These are phyloP conservation scores for Harpalus rufipes DNA, from an alignment of 2,888 invertebrate genomes.

Conservation along the genomic window DNA sequence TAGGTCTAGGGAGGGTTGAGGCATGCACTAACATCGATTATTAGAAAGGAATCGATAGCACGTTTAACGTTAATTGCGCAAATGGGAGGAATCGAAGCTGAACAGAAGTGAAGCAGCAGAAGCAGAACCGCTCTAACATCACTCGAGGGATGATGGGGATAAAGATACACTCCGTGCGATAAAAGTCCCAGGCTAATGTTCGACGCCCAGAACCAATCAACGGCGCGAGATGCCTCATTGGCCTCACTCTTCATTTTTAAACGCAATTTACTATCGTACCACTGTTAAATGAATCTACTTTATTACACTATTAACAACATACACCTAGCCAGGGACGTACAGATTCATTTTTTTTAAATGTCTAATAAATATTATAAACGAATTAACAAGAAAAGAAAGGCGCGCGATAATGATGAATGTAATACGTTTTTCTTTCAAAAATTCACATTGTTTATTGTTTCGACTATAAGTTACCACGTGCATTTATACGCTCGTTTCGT, in stretches of 20 bases:
- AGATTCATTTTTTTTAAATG: too few species aligned
- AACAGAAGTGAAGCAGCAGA: conserved; percentile 32
- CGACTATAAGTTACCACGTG: too few species aligned
- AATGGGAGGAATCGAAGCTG: conserved; percentile 61
- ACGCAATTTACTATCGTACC: conserved; percentile 11
- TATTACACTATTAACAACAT: not conserved
- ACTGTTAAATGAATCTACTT: conserved; percentile 17
- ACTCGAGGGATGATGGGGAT: conserved; percentile 74
- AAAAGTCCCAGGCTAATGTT: conserved; percentile 51
- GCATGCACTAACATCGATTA: conserved; percentile 35
- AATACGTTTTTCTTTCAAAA: too few species aligned
- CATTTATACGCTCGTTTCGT: too few species aligned
- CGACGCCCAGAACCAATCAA: conserved; percentile 24
- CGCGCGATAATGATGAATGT: too few species aligned
- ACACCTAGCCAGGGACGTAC: not conserved
- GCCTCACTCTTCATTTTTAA: conserved; percentile 23
- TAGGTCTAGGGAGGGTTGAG: not conserved
- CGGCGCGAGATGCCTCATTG: conserved; percentile 28
- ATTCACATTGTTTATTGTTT: too few species aligned
- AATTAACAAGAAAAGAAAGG: too few species aligned
- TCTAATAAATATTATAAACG: too few species aligned
- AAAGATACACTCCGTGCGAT: conserved; percentile 69
- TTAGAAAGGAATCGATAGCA: conserved; percentile 63
- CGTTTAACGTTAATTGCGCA: conserved; percentile 64
- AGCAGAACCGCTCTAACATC: conserved; percentile 72